Evolutionary conservation across 2,113 vertebrate genomes (phyloP), one percentile per base, ranked within the genome.

Genomic region (Engystomops pustulosus): DNA sequence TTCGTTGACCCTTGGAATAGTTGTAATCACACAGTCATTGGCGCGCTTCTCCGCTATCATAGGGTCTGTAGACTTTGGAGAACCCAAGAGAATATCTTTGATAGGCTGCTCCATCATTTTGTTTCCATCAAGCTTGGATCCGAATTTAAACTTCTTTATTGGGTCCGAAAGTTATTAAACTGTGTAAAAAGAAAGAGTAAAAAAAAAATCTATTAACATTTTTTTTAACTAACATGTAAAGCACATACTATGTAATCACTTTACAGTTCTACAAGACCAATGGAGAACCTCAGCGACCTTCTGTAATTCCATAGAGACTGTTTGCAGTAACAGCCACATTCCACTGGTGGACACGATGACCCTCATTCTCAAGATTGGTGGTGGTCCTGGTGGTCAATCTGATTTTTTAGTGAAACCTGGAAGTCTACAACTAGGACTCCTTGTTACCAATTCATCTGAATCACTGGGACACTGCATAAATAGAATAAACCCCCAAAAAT

Each of bases 1-100:
- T 86, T 96, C 97, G 0, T 93, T 96, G 81, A 97, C 95, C 86
- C 97, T 90, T 0, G 96, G 96, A 77, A 96, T 89, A 11, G 89
- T 91, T 5, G 94, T 91, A 1, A 92, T 79, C 53, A 93, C 86
- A 0, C 90, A 87, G 70, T 93, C 94, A 2, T 89, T 92, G 67
- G 90, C 91, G 25, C 87, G 89, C 81, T 95, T 95, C 86, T 95
- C 94, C 0, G 85, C 44, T 8, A 87, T 75, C 17, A 55, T 89
- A 3, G 88, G 90, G 27, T 94, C 93, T 0, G 93, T 89, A 67
- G 93, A 83, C 9, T 91, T 93, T 8, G 95, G 93, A 45, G 91
- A 78, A 20, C 92, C 94, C 89, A 93, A 92, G n/a, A 76, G 51
- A 85, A 92, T 88, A 89, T 95, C 94, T 88, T 96, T 95, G 38